Conservation (phyloP, 2,888 invertebrate species). For the Formica aserva region DNA sequence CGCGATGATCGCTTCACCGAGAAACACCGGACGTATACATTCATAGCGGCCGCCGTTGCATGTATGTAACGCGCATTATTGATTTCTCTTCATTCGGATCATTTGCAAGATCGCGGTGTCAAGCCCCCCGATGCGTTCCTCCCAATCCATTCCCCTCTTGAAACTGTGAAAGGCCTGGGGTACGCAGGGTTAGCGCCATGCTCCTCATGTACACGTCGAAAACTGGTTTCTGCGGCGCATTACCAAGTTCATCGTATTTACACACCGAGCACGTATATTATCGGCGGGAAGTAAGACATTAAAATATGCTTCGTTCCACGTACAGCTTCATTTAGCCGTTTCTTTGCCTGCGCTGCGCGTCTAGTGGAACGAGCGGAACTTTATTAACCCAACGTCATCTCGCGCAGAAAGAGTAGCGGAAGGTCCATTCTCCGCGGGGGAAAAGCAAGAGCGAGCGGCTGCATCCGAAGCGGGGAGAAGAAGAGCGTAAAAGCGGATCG, state of each 20-base stretch:
- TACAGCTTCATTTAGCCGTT: slow-evolving; percentile 75
- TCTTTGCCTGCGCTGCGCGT: slow-evolving; percentile 66
- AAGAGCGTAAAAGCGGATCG: slow-evolving; percentile 19
- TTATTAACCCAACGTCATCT: slow-evolving; percentile 73
- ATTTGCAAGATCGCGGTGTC: slow-evolving; percentile 24
- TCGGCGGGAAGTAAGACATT: slow-evolving; percentile 74
- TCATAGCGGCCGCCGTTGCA: neutral
- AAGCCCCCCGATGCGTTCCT: neutral
- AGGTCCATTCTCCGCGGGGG: slow-evolving; percentile 52
- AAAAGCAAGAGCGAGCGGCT: slow-evolving; percentile 46
- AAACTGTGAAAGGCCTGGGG: slow-evolving; percentile 16
- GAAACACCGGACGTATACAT: slow-evolving; percentile 26
- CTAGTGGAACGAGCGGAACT: slow-evolving; percentile 70
- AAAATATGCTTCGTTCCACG: slow-evolving; percentile 76
- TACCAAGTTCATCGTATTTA: slow-evolving; percentile 74
- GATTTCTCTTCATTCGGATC: slow-evolving; percentile 46
- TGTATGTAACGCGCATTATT: slow-evolving; percentile 18
- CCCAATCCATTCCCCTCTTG: neutral
- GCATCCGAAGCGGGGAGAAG: slow-evolving; percentile 29
- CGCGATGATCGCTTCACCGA: slow-evolving; percentile 41
- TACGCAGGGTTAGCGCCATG: slow-evolving; percentile 55
- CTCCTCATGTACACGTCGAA: slow-evolving; percentile 40
- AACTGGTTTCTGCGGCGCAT: slow-evolving; percentile 73
- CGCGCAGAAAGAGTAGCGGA: slow-evolving; percentile 56
- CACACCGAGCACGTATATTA: slow-evolving; percentile 76